phyloP scores from a whole-genome alignment of 2,797 vertebrate genomes.

The Leptatherina wallacei region DNA sequence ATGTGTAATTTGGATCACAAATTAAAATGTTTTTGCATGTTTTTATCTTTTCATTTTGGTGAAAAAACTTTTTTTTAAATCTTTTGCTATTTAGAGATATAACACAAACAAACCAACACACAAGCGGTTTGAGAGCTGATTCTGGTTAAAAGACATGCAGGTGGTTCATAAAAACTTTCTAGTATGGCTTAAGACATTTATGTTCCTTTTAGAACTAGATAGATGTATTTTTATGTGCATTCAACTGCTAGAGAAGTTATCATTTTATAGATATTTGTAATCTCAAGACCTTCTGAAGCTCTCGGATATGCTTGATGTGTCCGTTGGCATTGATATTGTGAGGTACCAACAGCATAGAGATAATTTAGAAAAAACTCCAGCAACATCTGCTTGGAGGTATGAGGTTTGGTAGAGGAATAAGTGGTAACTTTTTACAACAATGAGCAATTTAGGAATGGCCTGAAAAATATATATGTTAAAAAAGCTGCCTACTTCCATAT shows the following conservation, averaged over 20 bases:
- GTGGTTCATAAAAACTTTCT: neutral
- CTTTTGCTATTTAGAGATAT: neutral
- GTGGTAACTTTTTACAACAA: too few species aligned
- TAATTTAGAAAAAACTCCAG: too few species aligned
- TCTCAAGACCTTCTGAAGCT: neutral
- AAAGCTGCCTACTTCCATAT: too few species aligned
- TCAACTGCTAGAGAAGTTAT: too few species aligned
- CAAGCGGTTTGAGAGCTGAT: neutral
- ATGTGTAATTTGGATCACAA: slow-evolving; percentile 98
- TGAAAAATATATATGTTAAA: too few species aligned
- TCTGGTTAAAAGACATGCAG: neutral
- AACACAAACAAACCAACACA: neutral
- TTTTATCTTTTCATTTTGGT: slow-evolving; percentile 90
- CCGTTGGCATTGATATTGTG: neutral
- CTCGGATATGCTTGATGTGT: neutral
- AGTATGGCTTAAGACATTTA: neutral
- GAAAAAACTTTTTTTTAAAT: slow-evolving; percentile 35
- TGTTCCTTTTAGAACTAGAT: neutral
- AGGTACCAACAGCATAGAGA: neutral
- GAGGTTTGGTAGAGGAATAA: too few species aligned
- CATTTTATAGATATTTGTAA: too few species aligned
- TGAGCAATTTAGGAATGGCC: too few species aligned
- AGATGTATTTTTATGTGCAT: too few species aligned
- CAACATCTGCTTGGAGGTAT: too few species aligned
- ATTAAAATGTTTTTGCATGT: slow-evolving; percentile 99